Conservation (phyloP, 2,113 vertebrate species). For the Chionodraco myersi region DNA sequence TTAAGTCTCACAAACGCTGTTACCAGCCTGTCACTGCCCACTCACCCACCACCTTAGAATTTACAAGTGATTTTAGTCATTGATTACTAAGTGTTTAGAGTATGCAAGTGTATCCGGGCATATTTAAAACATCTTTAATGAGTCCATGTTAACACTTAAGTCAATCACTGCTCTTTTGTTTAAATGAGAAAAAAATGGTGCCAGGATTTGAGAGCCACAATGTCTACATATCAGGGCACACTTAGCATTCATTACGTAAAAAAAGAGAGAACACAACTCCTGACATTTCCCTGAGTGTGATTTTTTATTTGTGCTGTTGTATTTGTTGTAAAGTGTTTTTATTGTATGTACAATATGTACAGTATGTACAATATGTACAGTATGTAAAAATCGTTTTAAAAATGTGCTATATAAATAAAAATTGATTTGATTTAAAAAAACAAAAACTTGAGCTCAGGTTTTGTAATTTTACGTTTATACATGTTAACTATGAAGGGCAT, state of each 20-base stretch:
- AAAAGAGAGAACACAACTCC: neutral
- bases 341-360: no score
- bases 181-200: slow-evolving; percentile 57
- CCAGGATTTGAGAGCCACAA: slow-evolving; percentile 28
- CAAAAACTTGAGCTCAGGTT: neutral
- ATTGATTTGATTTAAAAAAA: no score
- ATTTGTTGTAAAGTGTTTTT: no score
- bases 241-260: slow-evolving; percentile 41
- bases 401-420: no score
- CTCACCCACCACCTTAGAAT: slow-evolving; percentile 77
- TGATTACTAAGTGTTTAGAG: slow-evolving; percentile 75
- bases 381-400: no score
- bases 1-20: slow-evolving; percentile 82
- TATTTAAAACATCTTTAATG: slow-evolving; percentile 68
- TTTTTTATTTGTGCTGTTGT: no score
- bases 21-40: slow-evolving; percentile 79
- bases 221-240: slow-evolving; percentile 31
- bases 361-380: no score
- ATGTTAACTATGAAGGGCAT: slow-evolving; percentile 84
- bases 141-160: slow-evolving; percentile 60
- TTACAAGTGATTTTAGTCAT: slow-evolving; percentile 81
- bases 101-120: slow-evolving; percentile 57
- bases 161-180: slow-evolving; percentile 62
- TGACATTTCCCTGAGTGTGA: no score
- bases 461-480: slow-evolving; percentile 36